Base-by-base conservation (phyloP, 2,888 invertebrate genomes). In the Drosophila basisetae region DNA sequence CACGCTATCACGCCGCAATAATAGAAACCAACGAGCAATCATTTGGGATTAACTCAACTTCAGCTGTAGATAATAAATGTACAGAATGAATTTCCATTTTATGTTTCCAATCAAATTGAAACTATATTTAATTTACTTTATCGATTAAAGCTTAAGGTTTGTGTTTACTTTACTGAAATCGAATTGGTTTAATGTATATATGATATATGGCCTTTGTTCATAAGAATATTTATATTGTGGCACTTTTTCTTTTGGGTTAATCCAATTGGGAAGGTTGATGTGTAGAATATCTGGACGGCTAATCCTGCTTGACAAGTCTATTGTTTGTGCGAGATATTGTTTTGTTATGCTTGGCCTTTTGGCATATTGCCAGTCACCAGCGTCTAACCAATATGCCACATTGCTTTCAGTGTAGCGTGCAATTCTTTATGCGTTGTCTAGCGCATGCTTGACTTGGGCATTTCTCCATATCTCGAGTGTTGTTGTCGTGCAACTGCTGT, bases 401-500 rank as follows among this genome's bases (percentile, higher is more conserved):
- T 7, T 9, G 16, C 25, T 35, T 33, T 35, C 1, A 6, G 10
- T 28, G 73, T 80, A 78, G 68, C 47, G 77, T 47, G 54, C 66
- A 62, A 31, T 43, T 55, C 52, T 50, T 52, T 69, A 72, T 80
- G 74, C 62, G 66, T 77, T 83, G 80, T 82, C 68, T 82, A 73
- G 67, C 53, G 67, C 60, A 82, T 73, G 82, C 81, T 83, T 82
- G 75, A 82, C 56, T 83, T 84, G 81, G 78, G 60, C 84, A 89
- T 84, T 84, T 84, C 89, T 84, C 84, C 84, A 84, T 79, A 74
- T 61, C 50, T 49, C 50, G 41, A 56, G 59, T 65, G 75, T 54
- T 68, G 53, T 78, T 68, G 76, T 70, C 78, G 66, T 84, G 83
- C 85, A 84, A 73, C 68, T 65, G 78, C 52, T 71, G 72, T 55